These are phyloP conservation scores for Trisateles emortualis DNA, from an alignment of 2,888 invertebrate species.

Conservation along the genomic window DNA sequence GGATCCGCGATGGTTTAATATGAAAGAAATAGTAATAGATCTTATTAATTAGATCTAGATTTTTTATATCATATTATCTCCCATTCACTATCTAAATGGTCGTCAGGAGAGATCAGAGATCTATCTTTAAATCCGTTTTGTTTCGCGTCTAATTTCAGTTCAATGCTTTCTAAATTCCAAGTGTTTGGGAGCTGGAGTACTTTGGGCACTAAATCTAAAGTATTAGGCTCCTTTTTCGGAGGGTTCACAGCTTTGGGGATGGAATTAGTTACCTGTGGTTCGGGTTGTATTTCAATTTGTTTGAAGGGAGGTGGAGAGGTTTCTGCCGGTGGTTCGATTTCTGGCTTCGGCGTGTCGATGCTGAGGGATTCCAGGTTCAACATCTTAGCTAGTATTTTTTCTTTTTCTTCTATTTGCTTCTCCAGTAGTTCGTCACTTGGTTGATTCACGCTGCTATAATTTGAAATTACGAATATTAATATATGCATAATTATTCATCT, in stretches of 20 bases:
- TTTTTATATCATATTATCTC: constrained; percentile 73
- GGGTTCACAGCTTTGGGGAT: constrained; percentile 27
- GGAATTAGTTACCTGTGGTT: constrained; percentile 22
- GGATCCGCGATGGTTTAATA: too few relatives aligned
- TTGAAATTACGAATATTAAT: not conserved
- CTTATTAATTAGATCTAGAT: constrained; percentile 17
- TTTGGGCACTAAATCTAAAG: constrained; percentile 76
- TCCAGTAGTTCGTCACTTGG: constrained; percentile 89
- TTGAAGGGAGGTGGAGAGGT: constrained; percentile 13
- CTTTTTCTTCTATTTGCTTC: constrained; percentile 91
- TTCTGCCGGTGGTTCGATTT: constrained; percentile 15
- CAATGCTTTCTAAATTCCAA: constrained; percentile 87
- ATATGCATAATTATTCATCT: too few relatives aligned
- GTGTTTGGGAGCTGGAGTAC: constrained; percentile 85
- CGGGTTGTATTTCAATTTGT: constrained; percentile 29
- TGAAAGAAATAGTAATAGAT: too few relatives aligned
- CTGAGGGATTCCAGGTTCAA: constrained; percentile 87
- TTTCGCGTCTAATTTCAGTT: constrained; percentile 70
- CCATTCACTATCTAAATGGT: constrained; percentile 78
- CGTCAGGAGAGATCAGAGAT: constrained; percentile 71
- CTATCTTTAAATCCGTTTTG: constrained; percentile 62
- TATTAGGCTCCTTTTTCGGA: constrained; percentile 38
- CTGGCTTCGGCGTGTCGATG: constrained; percentile 51
- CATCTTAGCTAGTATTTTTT: constrained; percentile 90
- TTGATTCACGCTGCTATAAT: constrained; percentile 82